Evolutionary conservation across 1,140 invertebrate species (phyloP).

Genomic region (Platorchestia sp.): DNA sequence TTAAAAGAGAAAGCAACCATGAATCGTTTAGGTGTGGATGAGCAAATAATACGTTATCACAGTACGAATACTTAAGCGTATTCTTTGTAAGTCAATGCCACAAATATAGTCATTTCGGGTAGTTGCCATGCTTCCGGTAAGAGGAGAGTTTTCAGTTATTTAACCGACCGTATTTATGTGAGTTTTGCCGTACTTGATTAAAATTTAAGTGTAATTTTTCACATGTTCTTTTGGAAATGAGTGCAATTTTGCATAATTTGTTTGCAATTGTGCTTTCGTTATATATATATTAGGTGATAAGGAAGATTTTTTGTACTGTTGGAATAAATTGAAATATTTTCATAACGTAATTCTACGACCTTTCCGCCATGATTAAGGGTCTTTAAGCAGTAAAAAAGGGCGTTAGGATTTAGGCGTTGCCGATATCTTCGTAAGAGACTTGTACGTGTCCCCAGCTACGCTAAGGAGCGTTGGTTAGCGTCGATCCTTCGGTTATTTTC

Average conservation of each 20-base stretch:
- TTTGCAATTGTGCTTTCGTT: constrained; percentile 47
- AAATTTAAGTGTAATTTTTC: neutral
- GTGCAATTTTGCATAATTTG: constrained; percentile 9
- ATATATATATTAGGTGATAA: constrained; percentile 41
- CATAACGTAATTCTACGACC: constrained; percentile 28
- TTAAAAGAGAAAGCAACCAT: neutral
- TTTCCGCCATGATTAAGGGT: constrained; percentile 52
- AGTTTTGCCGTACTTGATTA: neutral
- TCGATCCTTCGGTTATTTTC: neutral
- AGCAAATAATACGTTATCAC: neutral
- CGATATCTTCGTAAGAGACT: neutral
- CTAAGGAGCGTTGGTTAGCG: neutral
- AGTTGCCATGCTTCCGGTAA: neutral
- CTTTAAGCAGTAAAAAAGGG: constrained; percentile 8
- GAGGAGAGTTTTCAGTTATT: neutral
- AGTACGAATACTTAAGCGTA: neutral
- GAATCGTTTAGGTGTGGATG: neutral
- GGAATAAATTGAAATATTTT: constrained; percentile 52
- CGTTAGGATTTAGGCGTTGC: constrained; percentile 10
- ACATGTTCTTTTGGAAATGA: neutral
- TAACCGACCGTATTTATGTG: neutral
- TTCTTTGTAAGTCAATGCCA: neutral
- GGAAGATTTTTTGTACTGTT: constrained; percentile 50
- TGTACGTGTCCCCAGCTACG: neutral
- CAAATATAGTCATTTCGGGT: neutral